phyloP scores from a whole-genome alignment of 2,113 vertebrate species.

The Pachypanchax playfairii region DNA sequence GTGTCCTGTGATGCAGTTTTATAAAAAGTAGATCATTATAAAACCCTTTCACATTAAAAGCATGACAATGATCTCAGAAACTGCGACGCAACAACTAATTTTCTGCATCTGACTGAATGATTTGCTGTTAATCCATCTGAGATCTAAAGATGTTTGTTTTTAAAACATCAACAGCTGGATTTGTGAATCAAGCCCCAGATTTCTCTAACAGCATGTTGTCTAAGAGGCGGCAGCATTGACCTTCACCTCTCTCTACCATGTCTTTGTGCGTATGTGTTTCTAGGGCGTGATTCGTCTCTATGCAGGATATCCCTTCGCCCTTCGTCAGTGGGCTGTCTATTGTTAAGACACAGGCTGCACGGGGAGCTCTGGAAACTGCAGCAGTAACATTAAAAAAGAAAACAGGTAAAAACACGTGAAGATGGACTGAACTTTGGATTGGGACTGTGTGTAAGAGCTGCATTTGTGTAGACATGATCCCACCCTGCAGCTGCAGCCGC shows the following conservation, averaged over 20 bases:
- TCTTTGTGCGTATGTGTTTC: constrained; percentile 51
- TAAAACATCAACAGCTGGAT: constrained; percentile 10
- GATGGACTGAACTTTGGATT: no score
- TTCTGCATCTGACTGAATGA: no score
- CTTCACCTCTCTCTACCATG: constrained; percentile 66
- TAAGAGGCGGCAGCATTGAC: constrained; percentile 67
- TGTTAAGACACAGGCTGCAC: constrained; percentile 74
- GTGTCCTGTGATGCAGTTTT: no score
- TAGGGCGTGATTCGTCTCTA: constrained; percentile 76
- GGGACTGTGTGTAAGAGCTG: no score
- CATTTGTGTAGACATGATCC: no score
- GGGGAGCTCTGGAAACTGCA: constrained; percentile 42
- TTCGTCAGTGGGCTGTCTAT: constrained; percentile 75
- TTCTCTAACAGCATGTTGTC: constrained; percentile 65
- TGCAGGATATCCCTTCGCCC: constrained; percentile 84
- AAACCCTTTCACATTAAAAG: no score
- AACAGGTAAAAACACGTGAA: constrained; percentile 3
- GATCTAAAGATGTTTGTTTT: not conserved
- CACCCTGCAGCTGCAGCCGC: no score
- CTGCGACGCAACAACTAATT: no score
- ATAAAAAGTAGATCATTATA: no score
- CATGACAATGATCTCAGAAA: no score
- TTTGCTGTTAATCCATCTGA: no score
- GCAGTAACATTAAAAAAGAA: constrained; percentile 14
- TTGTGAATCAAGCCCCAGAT: constrained; percentile 19